A percentile compares a stretch with the other conserved stretches of the same genome.
Evolutionary conservation across 2,113 vertebrate species (phyloP).

Genomic region (Phoenicopterus ruber): DNA sequence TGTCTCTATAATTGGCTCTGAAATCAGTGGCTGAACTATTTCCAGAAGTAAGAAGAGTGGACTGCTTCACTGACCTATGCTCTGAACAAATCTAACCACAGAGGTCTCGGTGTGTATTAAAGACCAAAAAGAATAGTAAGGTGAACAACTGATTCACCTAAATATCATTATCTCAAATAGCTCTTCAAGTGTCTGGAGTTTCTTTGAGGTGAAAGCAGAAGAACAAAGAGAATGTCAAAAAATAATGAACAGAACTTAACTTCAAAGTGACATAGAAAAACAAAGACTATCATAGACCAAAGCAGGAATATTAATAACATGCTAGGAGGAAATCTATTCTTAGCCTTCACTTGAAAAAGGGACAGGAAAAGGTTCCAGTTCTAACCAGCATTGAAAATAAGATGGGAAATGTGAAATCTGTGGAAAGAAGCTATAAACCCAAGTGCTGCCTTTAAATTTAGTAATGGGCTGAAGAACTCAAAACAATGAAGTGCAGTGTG

Average conservation of each 20-base stretch:
- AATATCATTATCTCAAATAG: background rate
- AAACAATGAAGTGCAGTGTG: slow-evolving; percentile 63
- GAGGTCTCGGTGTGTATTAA: background rate
- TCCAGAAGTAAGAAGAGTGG: background rate
- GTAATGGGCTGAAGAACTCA: slow-evolving; percentile 8
- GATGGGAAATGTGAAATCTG: slow-evolving; percentile 37
- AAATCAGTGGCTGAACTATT: background rate
- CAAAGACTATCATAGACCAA: background rate
- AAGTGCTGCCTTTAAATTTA: slow-evolving; percentile 29
- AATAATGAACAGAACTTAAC: background rate
- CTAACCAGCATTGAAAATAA: background rate
- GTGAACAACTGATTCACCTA: background rate
- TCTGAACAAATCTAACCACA: background rate
- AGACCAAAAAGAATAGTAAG: background rate
- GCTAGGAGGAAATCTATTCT: background rate
- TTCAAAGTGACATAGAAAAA: background rate
- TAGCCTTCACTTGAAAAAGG: background rate
- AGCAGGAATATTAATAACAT: background rate
- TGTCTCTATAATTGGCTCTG: background rate
- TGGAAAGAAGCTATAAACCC: slow-evolving; percentile 37
- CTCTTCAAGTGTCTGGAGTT: background rate
- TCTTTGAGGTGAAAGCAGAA: background rate
- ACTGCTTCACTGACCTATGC: background rate
- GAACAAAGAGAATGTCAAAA: background rate
- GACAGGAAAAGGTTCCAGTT: slow-evolving; percentile 1